phyloP scores from a whole-genome alignment of 2,888 invertebrate species.

The Agriopis marginaria region DNA sequence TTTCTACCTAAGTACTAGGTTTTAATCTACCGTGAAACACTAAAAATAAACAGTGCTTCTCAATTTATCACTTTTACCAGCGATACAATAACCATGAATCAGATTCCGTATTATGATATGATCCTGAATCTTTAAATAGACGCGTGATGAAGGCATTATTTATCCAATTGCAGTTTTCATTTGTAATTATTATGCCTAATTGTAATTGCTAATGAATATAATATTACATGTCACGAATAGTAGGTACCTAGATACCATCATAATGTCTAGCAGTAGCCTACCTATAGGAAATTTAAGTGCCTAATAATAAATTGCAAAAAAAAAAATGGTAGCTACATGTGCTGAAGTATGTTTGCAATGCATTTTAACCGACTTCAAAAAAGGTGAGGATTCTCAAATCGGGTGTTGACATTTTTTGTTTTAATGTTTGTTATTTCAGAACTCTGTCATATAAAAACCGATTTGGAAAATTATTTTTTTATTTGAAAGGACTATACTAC shows the following conservation, averaged over 20 bases:
- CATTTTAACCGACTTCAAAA: no score
- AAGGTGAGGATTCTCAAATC: no score
- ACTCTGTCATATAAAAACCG: no score
- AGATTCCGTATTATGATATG: constrained; percentile 73
- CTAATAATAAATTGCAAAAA: no score
- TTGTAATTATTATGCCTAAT: constrained; percentile 67
- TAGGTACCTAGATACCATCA: not conserved
- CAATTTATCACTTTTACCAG: not conserved
- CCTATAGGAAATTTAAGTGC: not conserved
- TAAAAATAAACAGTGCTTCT: not conserved
- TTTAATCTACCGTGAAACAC: not conserved
- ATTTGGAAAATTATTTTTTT: no score
- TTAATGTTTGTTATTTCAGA: no score
- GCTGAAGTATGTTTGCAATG: no score
- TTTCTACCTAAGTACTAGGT: no score
- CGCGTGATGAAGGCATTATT: constrained; percentile 67
- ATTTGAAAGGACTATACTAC: no score
- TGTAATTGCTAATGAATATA: constrained; percentile 62
- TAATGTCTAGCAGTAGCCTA: not conserved
- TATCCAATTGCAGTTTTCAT: constrained; percentile 73
- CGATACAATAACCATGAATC: constrained; percentile 59
- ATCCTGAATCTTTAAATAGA: constrained; percentile 72
- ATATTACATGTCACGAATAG: constrained; percentile 31
- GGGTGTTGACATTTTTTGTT: no score
- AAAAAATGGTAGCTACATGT: no score